Evolutionary conservation across 2,797 vertebrate species (phyloP).

Genomic region (Hylomyscus alleni): DNA sequence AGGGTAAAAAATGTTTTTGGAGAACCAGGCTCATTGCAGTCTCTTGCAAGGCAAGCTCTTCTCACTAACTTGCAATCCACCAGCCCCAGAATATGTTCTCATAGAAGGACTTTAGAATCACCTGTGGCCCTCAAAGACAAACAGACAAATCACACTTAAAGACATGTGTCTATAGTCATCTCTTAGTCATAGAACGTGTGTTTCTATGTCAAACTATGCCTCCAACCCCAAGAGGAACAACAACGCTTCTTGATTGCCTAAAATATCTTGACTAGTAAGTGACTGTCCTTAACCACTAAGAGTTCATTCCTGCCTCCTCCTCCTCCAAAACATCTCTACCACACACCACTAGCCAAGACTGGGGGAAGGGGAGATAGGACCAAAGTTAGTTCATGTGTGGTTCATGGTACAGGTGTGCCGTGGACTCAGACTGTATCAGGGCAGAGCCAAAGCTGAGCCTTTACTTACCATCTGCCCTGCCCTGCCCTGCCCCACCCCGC

Average conservation of each 20-base stretch:
- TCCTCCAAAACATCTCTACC: neutral
- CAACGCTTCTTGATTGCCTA: neutral
- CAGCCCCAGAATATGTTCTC: neutral
- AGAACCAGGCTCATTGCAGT: neutral
- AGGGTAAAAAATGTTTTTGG: slow-evolving; percentile 1
- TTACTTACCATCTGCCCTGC: neutral
- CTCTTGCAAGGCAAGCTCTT: neutral
- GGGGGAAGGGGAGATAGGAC: neutral
- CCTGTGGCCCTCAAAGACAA: neutral
- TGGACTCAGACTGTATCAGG: neutral
- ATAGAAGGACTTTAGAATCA: slow-evolving; percentile 1
- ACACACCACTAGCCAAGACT: neutral
- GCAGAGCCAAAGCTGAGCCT: neutral
- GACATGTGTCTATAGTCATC: neutral
- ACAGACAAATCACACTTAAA: neutral
- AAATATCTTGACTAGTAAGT: neutral
- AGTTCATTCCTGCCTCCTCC: neutral
- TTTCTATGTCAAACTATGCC: neutral
- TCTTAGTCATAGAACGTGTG: neutral
- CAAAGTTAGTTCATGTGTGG: neutral
- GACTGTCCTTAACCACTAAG: neutral
- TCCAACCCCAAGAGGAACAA: neutral
- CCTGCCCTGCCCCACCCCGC: too few relatives aligned
- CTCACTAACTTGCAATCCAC: neutral
- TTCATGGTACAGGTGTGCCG: neutral